These are phyloP conservation scores for Clytia hemisphaerica DNA, from an alignment of 30 jellyfish, hydroid and myxozoan species.

Conservation along the genomic window DNA sequence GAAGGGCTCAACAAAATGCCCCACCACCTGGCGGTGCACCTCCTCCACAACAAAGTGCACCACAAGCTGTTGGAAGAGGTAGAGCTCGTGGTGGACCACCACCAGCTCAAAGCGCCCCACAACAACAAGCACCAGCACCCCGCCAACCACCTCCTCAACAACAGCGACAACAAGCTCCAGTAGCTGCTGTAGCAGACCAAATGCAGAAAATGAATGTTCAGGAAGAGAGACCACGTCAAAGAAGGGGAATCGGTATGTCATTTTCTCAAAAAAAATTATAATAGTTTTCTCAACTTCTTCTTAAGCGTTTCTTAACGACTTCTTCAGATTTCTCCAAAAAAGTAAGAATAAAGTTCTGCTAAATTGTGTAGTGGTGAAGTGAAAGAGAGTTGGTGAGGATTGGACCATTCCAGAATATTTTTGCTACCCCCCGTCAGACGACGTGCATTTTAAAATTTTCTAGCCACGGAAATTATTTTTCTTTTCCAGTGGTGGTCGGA, in stretches of 20 bases:
- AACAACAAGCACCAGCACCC: constrained; percentile 35
- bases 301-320: background rate
- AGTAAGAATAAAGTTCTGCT: no score
- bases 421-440: no score
- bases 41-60: constrained; percentile 36
- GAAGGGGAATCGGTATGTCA: constrained; percentile 30
- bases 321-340: no score
- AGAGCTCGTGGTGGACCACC: constrained; percentile 63
- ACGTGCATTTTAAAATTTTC: no score
- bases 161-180: constrained; percentile 29
- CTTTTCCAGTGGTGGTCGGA: no score
- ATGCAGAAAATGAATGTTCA: constrained; percentile 24
- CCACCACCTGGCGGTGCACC: constrained; percentile 63
- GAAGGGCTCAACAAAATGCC: constrained; percentile 47
- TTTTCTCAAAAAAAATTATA: background rate
- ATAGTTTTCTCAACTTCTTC: background rate
- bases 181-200: constrained; percentile 38
- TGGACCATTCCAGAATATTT: no score
- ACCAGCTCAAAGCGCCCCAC: constrained; percentile 34
- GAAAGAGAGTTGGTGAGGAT: no score
- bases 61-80: constrained; percentile 61
- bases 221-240: constrained; percentile 32
- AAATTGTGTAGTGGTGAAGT: no score
- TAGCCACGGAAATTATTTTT: no score
- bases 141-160: constrained; percentile 36